These are phyloP conservation scores for Choloepus didactylus DNA, from an alignment of 2,797 vertebrate genomes.

Conservation along the genomic window DNA sequence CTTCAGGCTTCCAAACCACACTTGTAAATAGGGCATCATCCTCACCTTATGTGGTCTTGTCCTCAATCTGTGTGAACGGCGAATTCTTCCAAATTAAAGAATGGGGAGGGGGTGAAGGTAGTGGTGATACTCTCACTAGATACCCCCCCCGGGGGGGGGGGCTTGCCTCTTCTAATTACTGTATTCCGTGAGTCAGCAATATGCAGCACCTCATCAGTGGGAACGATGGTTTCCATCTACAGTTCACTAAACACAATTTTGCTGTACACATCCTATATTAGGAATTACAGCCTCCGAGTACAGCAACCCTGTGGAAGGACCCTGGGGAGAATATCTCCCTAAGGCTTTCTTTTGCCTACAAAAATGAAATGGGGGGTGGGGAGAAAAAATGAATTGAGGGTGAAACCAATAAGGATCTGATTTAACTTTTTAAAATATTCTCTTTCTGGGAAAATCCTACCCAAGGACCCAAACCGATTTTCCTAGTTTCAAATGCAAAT, in stretches of 20 bases:
- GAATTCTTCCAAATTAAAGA: not conserved
- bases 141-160: not conserved
- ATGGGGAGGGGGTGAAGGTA: not conserved
- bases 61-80: not conserved
- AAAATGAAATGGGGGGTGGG: not conserved
- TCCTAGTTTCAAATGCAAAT: slow-evolving; percentile 56
- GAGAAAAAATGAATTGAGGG: not conserved
- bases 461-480: not conserved
- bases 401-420: slow-evolving; percentile 55
- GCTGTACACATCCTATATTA: not conserved
- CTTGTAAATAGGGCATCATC: not conserved
- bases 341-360: not conserved
- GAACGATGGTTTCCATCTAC: slow-evolving; percentile 74
- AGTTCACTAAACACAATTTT: slow-evolving; percentile 61
- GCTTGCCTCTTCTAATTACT: not conserved
- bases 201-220: not conserved
- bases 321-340: not conserved
- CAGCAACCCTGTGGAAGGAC: not conserved
- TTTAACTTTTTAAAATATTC: slow-evolving; percentile 29
- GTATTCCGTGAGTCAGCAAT: not conserved
- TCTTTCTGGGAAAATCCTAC: slow-evolving; percentile 9
- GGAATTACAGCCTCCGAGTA: not conserved
- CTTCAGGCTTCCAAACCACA: not conserved
- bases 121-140: not conserved
- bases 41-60: not conserved